Percentiles rank a stretch among this genome's conserved stretches.
Evolutionary conservation across 2,888 invertebrate genomes (phyloP).

Genomic region (Heliconius sara): DNA sequence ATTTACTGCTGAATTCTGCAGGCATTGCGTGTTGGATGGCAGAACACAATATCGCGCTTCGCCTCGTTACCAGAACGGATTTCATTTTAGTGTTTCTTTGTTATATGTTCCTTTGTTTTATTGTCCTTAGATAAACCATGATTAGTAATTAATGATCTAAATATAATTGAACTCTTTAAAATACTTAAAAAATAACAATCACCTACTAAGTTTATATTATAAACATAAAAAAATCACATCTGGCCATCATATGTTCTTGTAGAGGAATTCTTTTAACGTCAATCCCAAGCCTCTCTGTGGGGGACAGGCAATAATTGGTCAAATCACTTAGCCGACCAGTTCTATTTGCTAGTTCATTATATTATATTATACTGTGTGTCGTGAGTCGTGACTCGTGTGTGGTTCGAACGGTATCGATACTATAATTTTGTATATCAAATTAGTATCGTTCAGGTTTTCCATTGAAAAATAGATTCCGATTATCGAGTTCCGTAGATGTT

Average conservation of each 20-base stretch:
- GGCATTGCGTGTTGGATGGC: no score
- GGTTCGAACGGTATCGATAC: constrained; percentile 3
- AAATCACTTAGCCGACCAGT: constrained; percentile 62
- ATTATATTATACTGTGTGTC: constrained; percentile 4
- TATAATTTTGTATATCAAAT: constrained; percentile 26
- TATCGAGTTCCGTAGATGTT: constrained; percentile 6
- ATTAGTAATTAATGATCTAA: background rate
- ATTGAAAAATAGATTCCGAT: constrained; percentile 16
- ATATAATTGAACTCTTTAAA: background rate
- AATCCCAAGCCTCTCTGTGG: constrained; percentile 59
- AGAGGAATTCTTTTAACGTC: constrained; percentile 61
- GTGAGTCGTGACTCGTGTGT: constrained; percentile 31
- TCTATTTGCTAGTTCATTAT: constrained; percentile 48
- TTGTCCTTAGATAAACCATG: background rate
- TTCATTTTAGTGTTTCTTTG: background rate
- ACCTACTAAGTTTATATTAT: background rate
- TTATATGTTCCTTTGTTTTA: background rate
- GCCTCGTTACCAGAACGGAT: no score
- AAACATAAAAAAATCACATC: constrained; percentile 32
- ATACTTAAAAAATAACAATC: background rate
- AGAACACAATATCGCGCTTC: no score
- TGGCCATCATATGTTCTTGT: constrained; percentile 42
- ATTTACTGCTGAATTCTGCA: no score
- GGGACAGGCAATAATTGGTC: constrained; percentile 68
- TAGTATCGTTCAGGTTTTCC: constrained; percentile 28